Evolutionary conservation across 2,888 invertebrate genomes (phyloP).

Genomic region (Epinotia bilunana): DNA sequence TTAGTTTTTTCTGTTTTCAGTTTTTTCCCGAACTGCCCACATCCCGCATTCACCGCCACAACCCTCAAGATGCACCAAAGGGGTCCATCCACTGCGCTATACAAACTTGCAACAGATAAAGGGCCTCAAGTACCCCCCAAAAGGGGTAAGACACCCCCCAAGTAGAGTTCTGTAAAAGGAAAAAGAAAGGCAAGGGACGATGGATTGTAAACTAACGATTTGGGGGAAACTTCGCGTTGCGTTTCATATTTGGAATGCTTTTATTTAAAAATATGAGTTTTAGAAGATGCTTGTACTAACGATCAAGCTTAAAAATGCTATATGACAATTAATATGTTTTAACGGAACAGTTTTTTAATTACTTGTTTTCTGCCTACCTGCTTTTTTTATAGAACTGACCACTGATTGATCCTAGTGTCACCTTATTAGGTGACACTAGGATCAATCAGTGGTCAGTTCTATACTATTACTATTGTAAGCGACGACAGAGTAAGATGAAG

Average conservation of each 20-base stretch:
- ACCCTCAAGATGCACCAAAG: slow-evolving; percentile 81
- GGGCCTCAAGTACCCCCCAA: slow-evolving; percentile 82
- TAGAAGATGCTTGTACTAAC: too few species aligned
- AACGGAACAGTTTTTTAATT: too few species aligned
- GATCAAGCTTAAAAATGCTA: too few species aligned
- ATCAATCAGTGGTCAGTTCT: too few species aligned
- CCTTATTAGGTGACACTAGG: too few species aligned
- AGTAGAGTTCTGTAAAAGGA: slow-evolving; percentile 77
- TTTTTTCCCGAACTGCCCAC: slow-evolving; percentile 49
- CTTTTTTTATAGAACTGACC: too few species aligned
- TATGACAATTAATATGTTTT: too few species aligned
- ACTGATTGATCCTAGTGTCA: too few species aligned
- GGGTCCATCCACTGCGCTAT: slow-evolving; percentile 81
- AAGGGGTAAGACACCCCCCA: slow-evolving; percentile 82
- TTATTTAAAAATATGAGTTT: neutral
- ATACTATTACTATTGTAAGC: too few species aligned
- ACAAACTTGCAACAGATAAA: slow-evolving; percentile 83
- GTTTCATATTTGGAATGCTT: slow-evolving; percentile 9
- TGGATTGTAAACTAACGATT: slow-evolving; percentile 57
- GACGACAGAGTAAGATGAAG: too few species aligned
- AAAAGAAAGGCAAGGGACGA: slow-evolving; percentile 70
- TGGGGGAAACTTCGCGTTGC: slow-evolving; percentile 35
- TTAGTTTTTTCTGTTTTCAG: slow-evolving; percentile 24
- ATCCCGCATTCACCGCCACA: slow-evolving; percentile 63
- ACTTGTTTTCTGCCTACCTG: too few species aligned